A percentile compares a stretch with the other conserved stretches of the same genome.
Conservation (phyloP, 2,797 vertebrate species). For the Ispidina lecontei region DNA sequence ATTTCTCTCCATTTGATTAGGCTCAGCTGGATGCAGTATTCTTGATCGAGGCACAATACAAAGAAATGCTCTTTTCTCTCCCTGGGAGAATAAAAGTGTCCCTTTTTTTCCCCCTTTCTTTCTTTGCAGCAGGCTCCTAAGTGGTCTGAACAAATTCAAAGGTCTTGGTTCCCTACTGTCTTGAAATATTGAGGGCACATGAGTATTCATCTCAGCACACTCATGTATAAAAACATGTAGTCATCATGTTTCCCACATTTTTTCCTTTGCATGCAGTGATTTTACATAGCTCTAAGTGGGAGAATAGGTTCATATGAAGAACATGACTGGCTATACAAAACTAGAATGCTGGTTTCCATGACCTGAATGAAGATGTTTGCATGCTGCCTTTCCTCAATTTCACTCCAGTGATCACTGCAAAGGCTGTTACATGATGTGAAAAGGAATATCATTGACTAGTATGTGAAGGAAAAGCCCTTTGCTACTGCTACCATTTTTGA, state of each 20-base stretch:
- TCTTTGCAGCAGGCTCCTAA: not conserved
- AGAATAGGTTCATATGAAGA: not conserved
- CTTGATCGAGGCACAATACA: not conserved
- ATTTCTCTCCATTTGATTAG: constrained; percentile 48
- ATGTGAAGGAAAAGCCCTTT: not conserved
- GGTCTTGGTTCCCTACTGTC: not conserved
- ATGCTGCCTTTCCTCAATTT: not conserved
- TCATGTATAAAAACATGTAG: not conserved
- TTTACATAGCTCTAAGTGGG: not conserved
- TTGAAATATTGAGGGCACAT: not conserved
- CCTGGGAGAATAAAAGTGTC: not conserved
- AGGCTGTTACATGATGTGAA: not conserved
- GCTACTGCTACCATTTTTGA: not conserved
- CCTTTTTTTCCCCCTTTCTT: not conserved
- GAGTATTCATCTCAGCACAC: not conserved
- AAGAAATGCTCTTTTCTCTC: constrained; percentile 19
- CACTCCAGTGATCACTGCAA: not conserved
- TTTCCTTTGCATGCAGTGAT: not conserved
- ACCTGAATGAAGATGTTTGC: not conserved
- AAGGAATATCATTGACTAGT: not conserved
- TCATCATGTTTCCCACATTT: not conserved
- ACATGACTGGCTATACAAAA: not conserved
- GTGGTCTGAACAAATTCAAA: constrained; percentile 15
- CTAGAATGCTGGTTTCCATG: not conserved
- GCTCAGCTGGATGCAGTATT: constrained; percentile 45